Evolutionary conservation across 2,797 vertebrate species (phyloP).

Genomic region (Epinephelus coioides): DNA sequence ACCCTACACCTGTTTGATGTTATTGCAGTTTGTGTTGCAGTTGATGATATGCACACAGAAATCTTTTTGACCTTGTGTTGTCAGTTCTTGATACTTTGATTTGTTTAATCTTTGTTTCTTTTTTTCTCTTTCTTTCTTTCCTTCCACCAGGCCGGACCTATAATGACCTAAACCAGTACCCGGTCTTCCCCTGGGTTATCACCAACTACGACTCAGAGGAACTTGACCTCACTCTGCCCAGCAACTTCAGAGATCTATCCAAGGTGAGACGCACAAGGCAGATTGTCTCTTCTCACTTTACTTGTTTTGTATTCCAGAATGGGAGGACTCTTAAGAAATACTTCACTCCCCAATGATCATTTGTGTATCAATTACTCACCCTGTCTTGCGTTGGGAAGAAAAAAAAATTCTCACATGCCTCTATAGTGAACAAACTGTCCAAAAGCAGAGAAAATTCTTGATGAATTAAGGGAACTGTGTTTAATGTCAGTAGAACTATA

Average conservation of each 20-base stretch:
- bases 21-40: background rate
- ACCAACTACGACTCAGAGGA: constrained; percentile 97
- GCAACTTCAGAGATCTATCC: constrained; percentile 99
- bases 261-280: constrained; percentile 87
- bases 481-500: no score
- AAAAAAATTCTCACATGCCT: no score
- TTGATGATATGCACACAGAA: background rate
- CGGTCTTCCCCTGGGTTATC: constrained; percentile 98
- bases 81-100: background rate
- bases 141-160: constrained; percentile 90
- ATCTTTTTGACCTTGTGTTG: background rate
- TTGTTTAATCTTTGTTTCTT: background rate
- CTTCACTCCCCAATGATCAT: no score
- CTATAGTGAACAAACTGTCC: no score
- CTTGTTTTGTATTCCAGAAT: background rate
- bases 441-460: no score
- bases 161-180: constrained; percentile 98
- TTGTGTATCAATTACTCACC: no score
- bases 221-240: constrained; percentile 97
- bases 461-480: no score
- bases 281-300: background rate
- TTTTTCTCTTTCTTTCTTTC: background rate
- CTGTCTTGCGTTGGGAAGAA: no score
- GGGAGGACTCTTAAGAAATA: background rate
- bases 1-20: background rate